Base-by-base conservation (phyloP, 1,140 invertebrate genomes). In the Aphis craccivora region DNA sequence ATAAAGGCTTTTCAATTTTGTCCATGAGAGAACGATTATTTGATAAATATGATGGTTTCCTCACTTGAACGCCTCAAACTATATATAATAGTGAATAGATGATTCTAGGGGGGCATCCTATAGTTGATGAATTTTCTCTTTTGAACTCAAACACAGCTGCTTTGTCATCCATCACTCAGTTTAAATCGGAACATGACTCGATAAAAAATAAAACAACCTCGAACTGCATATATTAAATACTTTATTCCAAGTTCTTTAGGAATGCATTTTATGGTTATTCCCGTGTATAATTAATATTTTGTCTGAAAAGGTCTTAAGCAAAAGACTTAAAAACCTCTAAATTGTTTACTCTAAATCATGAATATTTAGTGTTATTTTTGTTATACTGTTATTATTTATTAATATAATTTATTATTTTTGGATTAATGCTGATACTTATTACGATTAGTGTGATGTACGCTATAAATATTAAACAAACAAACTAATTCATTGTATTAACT, bases 281-380 rank as follows among this genome's bases (percentile, higher is more conserved):
- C n/a, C 30, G 60, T 67, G 60, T 67, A 67, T 76, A 76, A 76
- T 76, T 76, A 76, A 76, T 76, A 76, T n/a, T 76, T 18, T 67
- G 30, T 76, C 60, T 76, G n/a, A n/a, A n/a, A 76, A 76, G n/a
- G 60, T 76, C 18, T 76, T n/a, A 76, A 67, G 5, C 30, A 4
- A 76, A 76, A 18, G 14, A 18, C 60, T 18, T 6, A 5, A 76
- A 18, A 76, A n/a, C n/a, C n/a, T 76, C 18, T 76, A 18, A n/a
- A 76, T n/a, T 60, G 20, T n/a, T 14, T 25, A n/a, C 60, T 0
- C 9, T 67, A 30, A 67, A 67, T 67, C 11, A 11, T 9, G 60
- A 67, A 67, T 67, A 67, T 30, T 67, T 14, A 67, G 30, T n/a
- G n/a, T 67, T 67, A 67, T 14, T 67, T 7, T 67, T 60, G 5